phyloP scores from a whole-genome alignment of 2,797 vertebrate species.

The Onychomys arenicola region DNA sequence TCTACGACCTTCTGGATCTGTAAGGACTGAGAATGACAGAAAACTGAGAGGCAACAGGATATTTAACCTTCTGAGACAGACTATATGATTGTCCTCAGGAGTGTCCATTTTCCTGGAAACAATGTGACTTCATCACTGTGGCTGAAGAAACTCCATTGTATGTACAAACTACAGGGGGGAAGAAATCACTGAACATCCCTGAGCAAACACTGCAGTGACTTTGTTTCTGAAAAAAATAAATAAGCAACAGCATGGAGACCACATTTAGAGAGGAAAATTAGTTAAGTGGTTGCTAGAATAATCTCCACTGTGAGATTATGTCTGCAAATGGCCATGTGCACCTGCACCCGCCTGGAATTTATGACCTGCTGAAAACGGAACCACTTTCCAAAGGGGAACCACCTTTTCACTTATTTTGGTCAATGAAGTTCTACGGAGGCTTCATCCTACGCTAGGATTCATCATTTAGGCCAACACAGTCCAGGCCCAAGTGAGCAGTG shows the following conservation, averaged over 20 bases:
- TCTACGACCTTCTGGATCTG: background rate
- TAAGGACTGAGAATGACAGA: background rate
- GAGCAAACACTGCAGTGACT: conserved; percentile 35
- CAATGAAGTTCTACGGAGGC: background rate
- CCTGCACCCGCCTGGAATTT: conserved; percentile 27
- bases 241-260: background rate
- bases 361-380: conserved; percentile 39
- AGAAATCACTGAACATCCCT: conserved; percentile 30
- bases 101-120: background rate
- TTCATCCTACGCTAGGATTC: background rate
- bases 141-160: background rate
- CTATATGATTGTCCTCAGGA: background rate
- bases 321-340: background rate
- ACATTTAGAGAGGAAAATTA: conserved; percentile 22
- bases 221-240: conserved; percentile 54
- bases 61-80: background rate
- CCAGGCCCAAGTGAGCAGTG: background rate
- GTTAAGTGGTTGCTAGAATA: background rate
- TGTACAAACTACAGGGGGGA: background rate
- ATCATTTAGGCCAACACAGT: background rate
- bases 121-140: background rate
- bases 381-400: conserved; percentile 18
- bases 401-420: background rate
- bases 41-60: background rate
- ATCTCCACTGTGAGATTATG: background rate